Evolutionary conservation across 2,888 invertebrate genomes (phyloP).

Genomic region (Ellobium chinense): DNA sequence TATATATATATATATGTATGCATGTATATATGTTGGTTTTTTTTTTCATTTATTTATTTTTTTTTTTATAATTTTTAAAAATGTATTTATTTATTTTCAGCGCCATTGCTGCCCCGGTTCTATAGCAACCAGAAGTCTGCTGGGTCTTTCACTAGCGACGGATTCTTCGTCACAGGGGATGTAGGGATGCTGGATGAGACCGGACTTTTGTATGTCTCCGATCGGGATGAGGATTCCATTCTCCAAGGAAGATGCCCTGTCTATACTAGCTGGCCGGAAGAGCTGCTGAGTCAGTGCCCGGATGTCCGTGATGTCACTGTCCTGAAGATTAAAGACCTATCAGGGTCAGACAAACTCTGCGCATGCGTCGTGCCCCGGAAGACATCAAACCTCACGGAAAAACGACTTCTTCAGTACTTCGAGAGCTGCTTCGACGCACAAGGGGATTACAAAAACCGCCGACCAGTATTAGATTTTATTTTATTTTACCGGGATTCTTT

Average conservation of each 20-base stretch:
- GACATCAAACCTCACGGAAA: not conserved
- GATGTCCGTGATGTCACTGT: constrained; percentile 35
- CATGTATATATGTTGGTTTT: no score
- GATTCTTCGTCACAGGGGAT: not conserved
- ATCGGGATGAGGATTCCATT: not conserved
- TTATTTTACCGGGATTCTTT: not conserved
- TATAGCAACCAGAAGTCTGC: no score
- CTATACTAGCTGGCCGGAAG: not conserved
- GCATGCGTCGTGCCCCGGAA: constrained; percentile 26
- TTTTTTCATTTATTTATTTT: no score
- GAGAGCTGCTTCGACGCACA: not conserved
- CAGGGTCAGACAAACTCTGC: not conserved
- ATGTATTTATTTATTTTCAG: no score
- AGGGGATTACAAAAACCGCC: not conserved
- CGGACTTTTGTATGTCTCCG: not conserved
- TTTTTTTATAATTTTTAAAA: no score
- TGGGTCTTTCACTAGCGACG: not conserved
- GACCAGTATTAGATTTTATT: not conserved
- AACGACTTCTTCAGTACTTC: not conserved
- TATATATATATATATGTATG: no score
- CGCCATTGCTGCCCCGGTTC: no score
- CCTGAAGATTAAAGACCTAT: not conserved
- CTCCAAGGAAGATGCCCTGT: not conserved
- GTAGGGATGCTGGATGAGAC: not conserved
- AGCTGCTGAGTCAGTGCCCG: not conserved